Evolutionary conservation across 2,888 invertebrate genomes (phyloP).

Genomic region (Portevinia maculata): DNA sequence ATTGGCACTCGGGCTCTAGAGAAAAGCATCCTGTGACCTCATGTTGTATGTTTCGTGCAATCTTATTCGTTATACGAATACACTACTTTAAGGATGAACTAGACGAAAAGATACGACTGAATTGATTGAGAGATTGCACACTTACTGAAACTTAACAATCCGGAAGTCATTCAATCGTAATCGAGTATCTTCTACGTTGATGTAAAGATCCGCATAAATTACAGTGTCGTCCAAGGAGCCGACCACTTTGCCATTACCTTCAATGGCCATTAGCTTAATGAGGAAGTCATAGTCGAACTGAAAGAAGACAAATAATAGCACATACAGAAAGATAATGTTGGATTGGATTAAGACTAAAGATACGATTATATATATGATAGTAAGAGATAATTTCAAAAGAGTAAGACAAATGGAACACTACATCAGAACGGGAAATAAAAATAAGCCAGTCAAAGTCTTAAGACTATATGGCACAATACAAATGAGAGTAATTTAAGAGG

Average conservation of each 20-base stretch:
- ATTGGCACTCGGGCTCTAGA: background rate
- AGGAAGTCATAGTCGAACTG: constrained; percentile 81
- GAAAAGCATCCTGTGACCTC: background rate
- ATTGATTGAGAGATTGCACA: constrained; percentile 18
- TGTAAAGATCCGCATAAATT: constrained; percentile 80
- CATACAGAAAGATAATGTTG: constrained; percentile 4
- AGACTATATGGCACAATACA: no score
- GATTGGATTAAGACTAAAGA: constrained; percentile 41
- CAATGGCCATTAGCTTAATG: constrained; percentile 79
- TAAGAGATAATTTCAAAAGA: constrained; percentile 6
- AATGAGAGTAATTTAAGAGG: no score
- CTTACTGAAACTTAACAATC: constrained; percentile 80
- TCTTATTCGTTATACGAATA: background rate
- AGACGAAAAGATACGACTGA: background rate
- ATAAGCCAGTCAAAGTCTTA: no score
- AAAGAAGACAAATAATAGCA: constrained; percentile 39
- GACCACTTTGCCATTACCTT: constrained; percentile 80
- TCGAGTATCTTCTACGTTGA: constrained; percentile 78
- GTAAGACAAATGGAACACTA: constrained; percentile 2
- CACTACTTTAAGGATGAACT: constrained; percentile 16
- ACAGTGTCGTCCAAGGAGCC: constrained; percentile 80
- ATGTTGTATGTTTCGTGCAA: no score
- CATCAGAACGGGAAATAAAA: constrained; percentile 7
- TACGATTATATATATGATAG: background rate
- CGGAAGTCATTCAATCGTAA: constrained; percentile 80